Percentiles rank a stretch among this genome's conserved stretches.
These are phyloP conservation scores for Drosophila recens DNA, from an alignment of 2,888 invertebrate species.

Conservation along the genomic window DNA sequence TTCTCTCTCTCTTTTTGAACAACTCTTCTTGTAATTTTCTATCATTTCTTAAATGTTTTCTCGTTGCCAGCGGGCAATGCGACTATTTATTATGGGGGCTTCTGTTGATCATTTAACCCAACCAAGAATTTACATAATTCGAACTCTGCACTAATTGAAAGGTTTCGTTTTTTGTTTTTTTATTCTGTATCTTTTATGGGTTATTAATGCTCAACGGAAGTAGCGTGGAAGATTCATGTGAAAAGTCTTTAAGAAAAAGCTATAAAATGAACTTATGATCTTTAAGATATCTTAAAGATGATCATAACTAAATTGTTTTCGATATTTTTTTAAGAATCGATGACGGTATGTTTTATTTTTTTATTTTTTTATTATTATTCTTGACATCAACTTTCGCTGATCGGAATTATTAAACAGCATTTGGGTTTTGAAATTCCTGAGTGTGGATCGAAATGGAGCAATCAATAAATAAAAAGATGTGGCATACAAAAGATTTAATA, in stretches of 20 bases:
- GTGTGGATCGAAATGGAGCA: slow-evolving; percentile 7
- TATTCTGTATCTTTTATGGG: slow-evolving; percentile 2
- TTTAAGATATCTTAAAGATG: not conserved
- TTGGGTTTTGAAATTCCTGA: slow-evolving; percentile 12
- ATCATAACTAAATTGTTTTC: not conserved
- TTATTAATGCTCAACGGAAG: slow-evolving; percentile 53
- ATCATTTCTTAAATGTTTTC: slow-evolving; percentile 33
- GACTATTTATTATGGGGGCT: slow-evolving; percentile 11
- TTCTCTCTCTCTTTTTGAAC: not conserved
- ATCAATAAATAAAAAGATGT: not conserved
- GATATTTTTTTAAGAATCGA: not conserved
- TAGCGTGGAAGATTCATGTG: slow-evolving; percentile 10
- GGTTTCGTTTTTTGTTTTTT: slow-evolving; percentile 20
- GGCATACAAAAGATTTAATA: not conserved
- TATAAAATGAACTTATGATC: slow-evolving; percentile 21
- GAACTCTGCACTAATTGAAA: slow-evolving; percentile 47
- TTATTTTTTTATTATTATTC: slow-evolving; percentile 2
- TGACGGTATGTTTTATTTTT: not conserved
- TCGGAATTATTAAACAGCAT: slow-evolving; percentile 3
- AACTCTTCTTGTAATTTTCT: slow-evolving; percentile 33
- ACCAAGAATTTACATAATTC: slow-evolving; percentile 48
- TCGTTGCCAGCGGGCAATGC: slow-evolving; percentile 17
- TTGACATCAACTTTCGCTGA: slow-evolving; percentile 1
- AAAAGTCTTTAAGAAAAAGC: slow-evolving; percentile 6
- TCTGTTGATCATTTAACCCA: slow-evolving; percentile 32